These are phyloP conservation scores for Verasper variegatus DNA, from an alignment of 2,113 vertebrate species.

Conservation along the genomic window DNA sequence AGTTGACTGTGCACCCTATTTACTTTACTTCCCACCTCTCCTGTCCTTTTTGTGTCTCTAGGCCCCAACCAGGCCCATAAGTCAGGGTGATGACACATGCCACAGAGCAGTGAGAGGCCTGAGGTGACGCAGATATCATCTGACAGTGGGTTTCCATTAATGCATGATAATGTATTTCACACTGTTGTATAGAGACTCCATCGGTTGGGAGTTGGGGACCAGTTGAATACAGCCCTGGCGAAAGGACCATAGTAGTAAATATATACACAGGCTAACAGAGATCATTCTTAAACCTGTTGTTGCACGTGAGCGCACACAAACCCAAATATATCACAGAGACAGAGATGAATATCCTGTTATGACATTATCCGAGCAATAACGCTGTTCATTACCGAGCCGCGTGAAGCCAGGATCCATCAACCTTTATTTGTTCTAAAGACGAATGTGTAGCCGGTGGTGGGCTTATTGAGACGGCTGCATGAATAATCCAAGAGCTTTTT, in stretches of 20 bases:
- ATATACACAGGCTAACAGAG: background rate
- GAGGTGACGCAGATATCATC: conserved; percentile 65
- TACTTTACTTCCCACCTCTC: conserved; percentile 35
- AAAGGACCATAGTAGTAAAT: conserved; percentile 16
- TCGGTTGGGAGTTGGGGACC: conserved; percentile 33
- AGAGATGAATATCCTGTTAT: conserved; percentile 9
- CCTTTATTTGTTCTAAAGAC: conserved; percentile 12
- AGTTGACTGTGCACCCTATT: conserved; percentile 86
- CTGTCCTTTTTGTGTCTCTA: conserved; percentile 12
- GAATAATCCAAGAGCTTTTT: conserved; percentile 43
- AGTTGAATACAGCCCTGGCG: conserved; percentile 2
- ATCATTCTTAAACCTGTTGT: conserved; percentile 25
- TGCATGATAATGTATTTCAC: conserved; percentile 73
- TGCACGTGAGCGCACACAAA: conserved; percentile 10
- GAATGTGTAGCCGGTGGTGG: conserved; percentile 5
- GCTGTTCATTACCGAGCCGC: background rate
- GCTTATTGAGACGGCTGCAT: conserved; percentile 23
- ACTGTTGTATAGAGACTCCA: conserved; percentile 38
- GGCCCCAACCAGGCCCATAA: conserved; percentile 38
- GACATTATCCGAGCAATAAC: conserved; percentile 11
- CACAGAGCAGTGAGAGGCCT: conserved; percentile 51
- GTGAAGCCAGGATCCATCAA: conserved; percentile 7
- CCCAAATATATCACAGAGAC: background rate
- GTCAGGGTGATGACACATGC: conserved; percentile 57
- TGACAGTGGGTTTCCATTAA: conserved; percentile 69